Conservation (phyloP, 2,797 vertebrate genomes). For the Cichlasoma orientale region DNA sequence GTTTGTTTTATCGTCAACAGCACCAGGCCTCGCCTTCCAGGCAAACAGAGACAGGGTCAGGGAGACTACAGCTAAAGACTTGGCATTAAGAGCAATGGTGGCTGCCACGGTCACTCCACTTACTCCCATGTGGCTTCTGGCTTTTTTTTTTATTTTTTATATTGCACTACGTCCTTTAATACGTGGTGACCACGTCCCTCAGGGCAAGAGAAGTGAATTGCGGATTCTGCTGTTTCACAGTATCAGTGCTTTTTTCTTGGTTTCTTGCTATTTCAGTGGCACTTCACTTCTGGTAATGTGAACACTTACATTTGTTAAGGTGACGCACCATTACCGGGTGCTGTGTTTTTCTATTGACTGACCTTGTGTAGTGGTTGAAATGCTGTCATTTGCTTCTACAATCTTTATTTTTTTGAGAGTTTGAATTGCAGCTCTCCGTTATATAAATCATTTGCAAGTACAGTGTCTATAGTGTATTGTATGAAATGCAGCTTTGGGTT, state of each 20-base stretch:
- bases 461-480: neutral
- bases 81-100: constrained; percentile 76
- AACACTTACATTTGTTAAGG: constrained; percentile 54
- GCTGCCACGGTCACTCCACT: constrained; percentile 73
- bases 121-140: constrained; percentile 71
- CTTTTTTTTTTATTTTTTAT: constrained; percentile 45
- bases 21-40: constrained; percentile 61
- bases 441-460: constrained; percentile 19
- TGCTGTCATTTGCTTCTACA: neutral
- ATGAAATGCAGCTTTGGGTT: constrained; percentile 21
- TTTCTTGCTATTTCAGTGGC: constrained; percentile 43
- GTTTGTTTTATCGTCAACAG: constrained; percentile 78
- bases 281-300: constrained; percentile 46
- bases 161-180: constrained; percentile 58
- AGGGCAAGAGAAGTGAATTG: constrained; percentile 60
- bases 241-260: constrained; percentile 25
- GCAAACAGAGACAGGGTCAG: constrained; percentile 71
- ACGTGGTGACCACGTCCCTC: constrained; percentile 49
- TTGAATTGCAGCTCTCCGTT: neutral
- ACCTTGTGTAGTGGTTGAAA: constrained; percentile 22
- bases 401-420: neutral
- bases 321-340: constrained; percentile 32
- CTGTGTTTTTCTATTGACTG: constrained; percentile 22
- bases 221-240: constrained; percentile 58
- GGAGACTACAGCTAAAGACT: constrained; percentile 68